phyloP scores from a whole-genome alignment of 2,113 vertebrate genomes.

The Talpa occidentalis region DNA sequence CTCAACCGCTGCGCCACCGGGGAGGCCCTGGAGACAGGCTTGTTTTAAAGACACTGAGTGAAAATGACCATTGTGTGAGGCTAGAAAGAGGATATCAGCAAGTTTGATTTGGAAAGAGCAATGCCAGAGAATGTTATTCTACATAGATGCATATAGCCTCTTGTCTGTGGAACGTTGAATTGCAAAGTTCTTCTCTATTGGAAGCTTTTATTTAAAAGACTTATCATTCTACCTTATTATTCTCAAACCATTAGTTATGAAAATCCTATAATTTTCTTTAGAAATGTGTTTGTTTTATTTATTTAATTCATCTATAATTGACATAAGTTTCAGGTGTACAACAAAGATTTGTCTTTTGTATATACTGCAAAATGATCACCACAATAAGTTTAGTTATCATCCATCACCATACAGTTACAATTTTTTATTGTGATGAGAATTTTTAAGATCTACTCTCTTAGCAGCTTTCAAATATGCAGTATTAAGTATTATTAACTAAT shows the following conservation, averaged over 20 bases:
- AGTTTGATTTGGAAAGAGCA: constrained; percentile 32
- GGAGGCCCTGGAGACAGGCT: neutral
- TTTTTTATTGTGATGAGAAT: neutral
- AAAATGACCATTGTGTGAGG: neutral
- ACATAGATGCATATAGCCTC: neutral
- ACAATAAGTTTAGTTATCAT: neutral
- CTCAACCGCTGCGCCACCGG: too few species aligned
- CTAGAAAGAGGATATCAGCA: neutral
- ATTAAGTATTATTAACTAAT: neutral
- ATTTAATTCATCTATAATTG: neutral
- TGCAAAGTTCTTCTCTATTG: constrained; percentile 23
- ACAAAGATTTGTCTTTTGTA: neutral
- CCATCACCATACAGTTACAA: neutral
- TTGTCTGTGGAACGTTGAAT: neutral
- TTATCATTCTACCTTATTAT: neutral
- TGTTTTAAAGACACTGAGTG: constrained; percentile 7
- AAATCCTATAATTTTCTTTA: neutral
- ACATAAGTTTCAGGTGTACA: neutral
- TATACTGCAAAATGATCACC: neutral
- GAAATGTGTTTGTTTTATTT: neutral
- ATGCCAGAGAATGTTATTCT: neutral
- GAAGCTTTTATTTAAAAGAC: neutral
- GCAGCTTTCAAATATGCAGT: neutral
- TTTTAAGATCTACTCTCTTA: neutral
- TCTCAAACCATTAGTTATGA: neutral